Conservation (phyloP, 2,888 invertebrate species). For the Agelastica alni region DNA sequence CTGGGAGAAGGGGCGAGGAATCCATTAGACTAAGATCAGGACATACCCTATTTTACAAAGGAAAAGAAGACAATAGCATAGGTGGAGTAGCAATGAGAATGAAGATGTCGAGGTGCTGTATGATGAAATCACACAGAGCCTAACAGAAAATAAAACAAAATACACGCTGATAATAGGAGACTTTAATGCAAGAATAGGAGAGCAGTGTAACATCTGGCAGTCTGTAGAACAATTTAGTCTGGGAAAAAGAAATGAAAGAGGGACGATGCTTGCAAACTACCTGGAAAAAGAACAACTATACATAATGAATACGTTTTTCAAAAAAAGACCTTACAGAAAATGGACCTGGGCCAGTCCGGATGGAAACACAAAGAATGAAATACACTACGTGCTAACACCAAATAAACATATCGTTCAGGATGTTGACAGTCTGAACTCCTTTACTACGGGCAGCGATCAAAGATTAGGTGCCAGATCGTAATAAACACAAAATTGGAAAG, state of each 20-base stretch:
- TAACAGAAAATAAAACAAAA: conserved; percentile 3
- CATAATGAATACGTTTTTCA: too few relatives aligned
- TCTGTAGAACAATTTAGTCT: background rate
- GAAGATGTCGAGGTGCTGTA: background rate
- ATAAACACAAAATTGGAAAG: too few relatives aligned
- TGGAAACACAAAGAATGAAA: background rate
- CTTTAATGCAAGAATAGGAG: too few relatives aligned
- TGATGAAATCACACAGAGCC: conserved; percentile 6
- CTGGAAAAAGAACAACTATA: background rate
- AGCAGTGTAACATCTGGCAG: too few relatives aligned
- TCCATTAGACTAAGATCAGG: too few relatives aligned
- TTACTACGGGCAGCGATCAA: too few relatives aligned
- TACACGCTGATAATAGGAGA: conserved; percentile 3
- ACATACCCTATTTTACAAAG: too few relatives aligned
- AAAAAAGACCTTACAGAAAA: too few relatives aligned
- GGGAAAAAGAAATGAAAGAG: conserved; percentile 4
- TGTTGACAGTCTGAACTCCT: too few relatives aligned
- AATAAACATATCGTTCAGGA: too few relatives aligned
- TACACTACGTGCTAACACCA: too few relatives aligned
- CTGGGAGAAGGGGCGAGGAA: background rate
- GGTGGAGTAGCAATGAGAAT: background rate
- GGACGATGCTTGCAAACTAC: conserved; percentile 1
- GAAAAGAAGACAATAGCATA: conserved; percentile 1
- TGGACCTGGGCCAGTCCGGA: background rate
- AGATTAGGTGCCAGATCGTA: too few relatives aligned